These are phyloP conservation scores for Callospermophilus lateralis DNA, from an alignment of 2,113 vertebrate species.

Conservation along the genomic window DNA sequence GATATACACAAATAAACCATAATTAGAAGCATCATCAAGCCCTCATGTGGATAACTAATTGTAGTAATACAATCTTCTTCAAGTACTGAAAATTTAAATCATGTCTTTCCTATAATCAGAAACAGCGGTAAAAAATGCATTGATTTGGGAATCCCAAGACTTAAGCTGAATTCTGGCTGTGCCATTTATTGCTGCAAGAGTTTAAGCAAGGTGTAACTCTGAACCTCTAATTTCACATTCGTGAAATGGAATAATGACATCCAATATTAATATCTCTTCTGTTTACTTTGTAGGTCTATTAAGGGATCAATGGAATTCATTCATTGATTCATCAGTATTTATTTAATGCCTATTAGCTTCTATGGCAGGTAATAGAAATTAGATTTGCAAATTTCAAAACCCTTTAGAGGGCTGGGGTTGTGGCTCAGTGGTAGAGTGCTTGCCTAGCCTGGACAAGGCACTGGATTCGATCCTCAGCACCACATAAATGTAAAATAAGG, in stretches of 20 bases:
- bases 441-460: too few relatives aligned
- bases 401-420: too few relatives aligned
- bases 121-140: neutral
- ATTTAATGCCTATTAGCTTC: neutral
- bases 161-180: neutral
- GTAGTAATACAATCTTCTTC: slow-evolving; percentile 11
- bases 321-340: neutral
- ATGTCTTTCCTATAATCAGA: neutral
- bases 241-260: neutral
- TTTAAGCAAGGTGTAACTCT: neutral
- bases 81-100: slow-evolving; percentile 6
- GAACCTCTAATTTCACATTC: slow-evolving; percentile 29
- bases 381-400: slow-evolving; percentile 58
- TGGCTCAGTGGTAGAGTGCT: too few relatives aligned
- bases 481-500: too few relatives aligned
- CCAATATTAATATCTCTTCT: neutral
- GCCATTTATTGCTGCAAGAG: neutral
- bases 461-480: too few relatives aligned
- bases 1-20: neutral
- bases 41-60: slow-evolving; percentile 37
- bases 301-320: neutral
- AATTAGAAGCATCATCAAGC: slow-evolving; percentile 45
- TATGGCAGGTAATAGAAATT: slow-evolving; percentile 21
- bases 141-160: slow-evolving; percentile 1
- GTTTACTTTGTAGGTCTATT: neutral